Evolutionary conservation across 2,888 invertebrate species (phyloP), one percentile per base, ranked within the genome.

Genomic region (Heteromurus nitidus): DNA sequence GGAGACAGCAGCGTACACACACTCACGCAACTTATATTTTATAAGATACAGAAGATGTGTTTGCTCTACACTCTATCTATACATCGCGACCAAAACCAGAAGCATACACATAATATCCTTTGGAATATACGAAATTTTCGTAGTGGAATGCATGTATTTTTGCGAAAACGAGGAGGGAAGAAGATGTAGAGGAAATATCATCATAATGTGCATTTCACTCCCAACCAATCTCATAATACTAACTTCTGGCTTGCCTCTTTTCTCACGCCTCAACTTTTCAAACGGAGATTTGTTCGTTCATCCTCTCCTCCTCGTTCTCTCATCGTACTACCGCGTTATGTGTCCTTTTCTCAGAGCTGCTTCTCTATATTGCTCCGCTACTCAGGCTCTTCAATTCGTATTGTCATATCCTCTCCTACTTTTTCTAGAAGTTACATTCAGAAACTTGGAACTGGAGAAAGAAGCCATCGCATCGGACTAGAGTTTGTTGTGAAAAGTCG

Each of bases 231-330:
- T 62, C 53, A 62, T 64, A 64, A 50, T 64, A 73, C 64, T 64
- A 24, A 69, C 26, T 50, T 74, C 55, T 74, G 36, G 55, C 42
- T 55, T n/a, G 30, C 47, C 28, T 53, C 22, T 74, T 65, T 55
- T 76, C 76, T 58, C 76, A 76, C 76, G 68, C 76, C 20, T 76
- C 76, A 76, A 68, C 76, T 76, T n/a, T 68, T 76, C 68, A 76
- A 76, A 76, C 76, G 68, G 76, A 76, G 76, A 76, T 76, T 76
- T 76, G 55, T 65, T 53, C 53, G 24, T 55, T 74, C 74, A 74
- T 74, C 74, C 74, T 65, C 31, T 74, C 36, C 47, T 22, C 47
- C 47, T 64, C 42, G 24, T 36, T 13, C 50, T 70, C n/a, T 47
- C 18, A 22, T 5, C 55, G n/a, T 47, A 18, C 44, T 65, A n/a